Conservation (phyloP, 2,797 vertebrate genomes). For the Forpus xanthops region DNA sequence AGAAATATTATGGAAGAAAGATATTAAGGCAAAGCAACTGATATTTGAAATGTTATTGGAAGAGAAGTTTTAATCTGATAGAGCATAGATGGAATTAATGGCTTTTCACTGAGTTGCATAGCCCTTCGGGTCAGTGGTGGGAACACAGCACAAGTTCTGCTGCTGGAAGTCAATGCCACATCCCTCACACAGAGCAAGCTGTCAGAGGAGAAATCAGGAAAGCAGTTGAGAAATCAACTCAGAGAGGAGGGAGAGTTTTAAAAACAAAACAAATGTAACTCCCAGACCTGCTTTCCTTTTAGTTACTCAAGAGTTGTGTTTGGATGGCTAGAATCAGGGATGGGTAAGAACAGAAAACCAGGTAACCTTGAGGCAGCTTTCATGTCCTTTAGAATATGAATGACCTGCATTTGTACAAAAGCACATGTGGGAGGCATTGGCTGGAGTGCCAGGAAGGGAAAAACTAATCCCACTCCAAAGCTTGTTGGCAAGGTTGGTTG, state of each 20-base stretch:
- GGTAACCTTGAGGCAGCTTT: neutral
- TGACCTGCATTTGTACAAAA: neutral
- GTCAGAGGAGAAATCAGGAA: neutral
- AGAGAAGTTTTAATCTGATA: conserved; percentile 51
- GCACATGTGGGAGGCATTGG: neutral
- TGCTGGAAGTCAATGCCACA: neutral
- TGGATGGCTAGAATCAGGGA: neutral
- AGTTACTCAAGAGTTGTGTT: neutral
- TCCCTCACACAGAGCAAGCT: neutral
- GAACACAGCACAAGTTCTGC: neutral
- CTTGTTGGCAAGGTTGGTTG: neutral
- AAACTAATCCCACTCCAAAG: neutral
- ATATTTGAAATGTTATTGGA: conserved; percentile 39
- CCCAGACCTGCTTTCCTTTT: neutral
- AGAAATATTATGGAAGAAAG: conserved; percentile 42
- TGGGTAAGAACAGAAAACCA: neutral
- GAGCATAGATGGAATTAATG: neutral
- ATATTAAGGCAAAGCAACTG: conserved; percentile 4
- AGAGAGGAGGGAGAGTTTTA: neutral
- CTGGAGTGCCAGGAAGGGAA: neutral
- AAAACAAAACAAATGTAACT: neutral
- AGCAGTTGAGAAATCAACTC: neutral
- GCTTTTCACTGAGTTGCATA: conserved; percentile 9
- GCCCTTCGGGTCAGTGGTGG: neutral
- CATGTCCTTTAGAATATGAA: neutral